These are phyloP conservation scores for Oreochromis niloticus DNA, from an alignment of 2,113 vertebrate genomes.

Conservation along the genomic window DNA sequence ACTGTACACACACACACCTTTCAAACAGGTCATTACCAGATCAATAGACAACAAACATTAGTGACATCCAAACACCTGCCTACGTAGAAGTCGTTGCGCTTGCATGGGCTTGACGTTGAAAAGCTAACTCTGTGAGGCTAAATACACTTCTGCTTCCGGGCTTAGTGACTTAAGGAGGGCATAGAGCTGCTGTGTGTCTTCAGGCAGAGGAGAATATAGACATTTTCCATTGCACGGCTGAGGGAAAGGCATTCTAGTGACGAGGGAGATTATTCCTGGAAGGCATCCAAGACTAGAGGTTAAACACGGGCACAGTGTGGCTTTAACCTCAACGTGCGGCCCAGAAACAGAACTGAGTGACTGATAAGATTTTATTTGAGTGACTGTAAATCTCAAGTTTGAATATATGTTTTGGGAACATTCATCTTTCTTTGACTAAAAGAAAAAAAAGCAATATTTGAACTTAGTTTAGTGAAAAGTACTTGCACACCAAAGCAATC, in stretches of 20 bases:
- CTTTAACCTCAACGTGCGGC: not conserved
- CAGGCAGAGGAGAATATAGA: not conserved
- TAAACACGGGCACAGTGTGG: not conserved
- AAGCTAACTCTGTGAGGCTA: not conserved
- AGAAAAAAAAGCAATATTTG: not conserved
- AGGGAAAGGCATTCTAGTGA: not conserved
- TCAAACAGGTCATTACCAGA: not conserved
- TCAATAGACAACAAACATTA: not conserved
- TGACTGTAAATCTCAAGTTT: not conserved
- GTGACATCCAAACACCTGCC: not conserved
- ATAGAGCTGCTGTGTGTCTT: not conserved
- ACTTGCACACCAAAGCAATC: not conserved
- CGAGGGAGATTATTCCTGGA: not conserved
- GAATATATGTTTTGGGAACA: not conserved
- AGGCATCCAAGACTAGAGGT: not conserved
- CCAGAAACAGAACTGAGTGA: not conserved
- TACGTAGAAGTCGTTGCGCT: not conserved
- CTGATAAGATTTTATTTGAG: not conserved
- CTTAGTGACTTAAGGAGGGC: not conserved
- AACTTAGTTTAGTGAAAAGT: not conserved
- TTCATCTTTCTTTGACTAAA: not conserved
- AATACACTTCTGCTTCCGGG: not conserved
- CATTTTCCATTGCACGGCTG: not conserved
- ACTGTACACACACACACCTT: not conserved
- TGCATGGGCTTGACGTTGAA: not conserved